Evolutionary conservation across 2,888 invertebrate genomes (phyloP).

Genomic region (Pecten maximus): DNA sequence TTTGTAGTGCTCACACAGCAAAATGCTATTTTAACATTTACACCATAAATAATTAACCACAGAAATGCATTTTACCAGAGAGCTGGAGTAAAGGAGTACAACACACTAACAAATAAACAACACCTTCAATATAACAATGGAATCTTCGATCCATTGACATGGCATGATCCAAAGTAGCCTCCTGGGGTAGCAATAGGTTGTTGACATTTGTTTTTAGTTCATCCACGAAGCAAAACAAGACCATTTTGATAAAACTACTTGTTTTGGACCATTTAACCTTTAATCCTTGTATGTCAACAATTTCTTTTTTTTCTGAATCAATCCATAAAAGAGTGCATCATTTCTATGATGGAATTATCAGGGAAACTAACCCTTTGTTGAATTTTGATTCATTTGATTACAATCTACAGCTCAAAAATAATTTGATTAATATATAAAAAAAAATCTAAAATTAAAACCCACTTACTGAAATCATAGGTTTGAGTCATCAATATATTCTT

Average conservation of each 20-base stretch:
- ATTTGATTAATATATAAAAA: too few relatives aligned
- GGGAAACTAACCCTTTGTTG: too few relatives aligned
- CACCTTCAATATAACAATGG: neutral
- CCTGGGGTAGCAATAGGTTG: neutral
- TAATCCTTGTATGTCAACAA: neutral
- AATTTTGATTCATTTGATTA: too few relatives aligned
- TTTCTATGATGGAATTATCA: too few relatives aligned
- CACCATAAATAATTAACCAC: slow-evolving; percentile 26
- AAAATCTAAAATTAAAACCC: too few relatives aligned
- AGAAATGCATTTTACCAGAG: slow-evolving; percentile 30
- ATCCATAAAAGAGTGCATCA: too few relatives aligned
- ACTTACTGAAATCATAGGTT: too few relatives aligned
- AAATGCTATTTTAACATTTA: slow-evolving; percentile 25
- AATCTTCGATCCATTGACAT: neutral
- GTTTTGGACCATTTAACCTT: neutral
- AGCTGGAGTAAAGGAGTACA: neutral
- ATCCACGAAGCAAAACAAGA: neutral
- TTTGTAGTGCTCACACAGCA: neutral
- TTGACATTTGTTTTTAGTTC: neutral
- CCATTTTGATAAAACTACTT: neutral
- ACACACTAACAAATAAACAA: neutral
- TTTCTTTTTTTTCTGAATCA: too few relatives aligned
- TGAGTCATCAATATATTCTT: too few relatives aligned
- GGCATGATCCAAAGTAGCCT: neutral
- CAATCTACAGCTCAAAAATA: too few relatives aligned